phyloP scores from a whole-genome alignment of 2,797 vertebrate genomes.

The Macropus fuliginosus region DNA sequence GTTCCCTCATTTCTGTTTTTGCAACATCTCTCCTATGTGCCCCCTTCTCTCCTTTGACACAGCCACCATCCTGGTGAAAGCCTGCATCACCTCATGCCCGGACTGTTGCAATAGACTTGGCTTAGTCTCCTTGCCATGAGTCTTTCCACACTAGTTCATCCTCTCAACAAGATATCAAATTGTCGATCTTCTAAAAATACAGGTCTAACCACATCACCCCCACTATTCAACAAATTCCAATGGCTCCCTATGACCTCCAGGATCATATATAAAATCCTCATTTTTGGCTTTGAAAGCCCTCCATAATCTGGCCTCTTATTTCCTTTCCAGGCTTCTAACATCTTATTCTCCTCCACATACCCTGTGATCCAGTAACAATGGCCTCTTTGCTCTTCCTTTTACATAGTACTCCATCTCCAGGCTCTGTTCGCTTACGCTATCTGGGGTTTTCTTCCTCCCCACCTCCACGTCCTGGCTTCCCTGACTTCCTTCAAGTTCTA shows the following conservation, averaged over 20 bases:
- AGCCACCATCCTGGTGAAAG: not conserved
- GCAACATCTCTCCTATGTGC: not conserved
- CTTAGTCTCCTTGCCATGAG: not conserved
- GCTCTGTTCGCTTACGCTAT: not conserved
- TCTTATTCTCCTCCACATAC: not conserved
- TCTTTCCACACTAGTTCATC: not conserved
- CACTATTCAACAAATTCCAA: not conserved
- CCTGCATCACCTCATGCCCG: not conserved
- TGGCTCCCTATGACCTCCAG: not conserved
- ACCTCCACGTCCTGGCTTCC: not conserved
- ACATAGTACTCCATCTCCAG: not conserved
- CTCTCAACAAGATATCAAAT: not conserved
- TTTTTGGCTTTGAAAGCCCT: not conserved
- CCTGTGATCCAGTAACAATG: not conserved
- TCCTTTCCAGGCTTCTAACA: not conserved
- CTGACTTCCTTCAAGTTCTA: not conserved
- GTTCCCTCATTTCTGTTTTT: not conserved
- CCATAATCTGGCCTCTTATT: not conserved
- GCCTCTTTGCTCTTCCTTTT: not conserved
- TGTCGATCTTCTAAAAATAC: not conserved
- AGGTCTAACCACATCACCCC: not conserved
- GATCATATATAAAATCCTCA: not conserved
- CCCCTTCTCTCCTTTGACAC: not conserved
- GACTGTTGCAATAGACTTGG: not conserved
- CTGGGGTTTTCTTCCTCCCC: not conserved